A percentile compares a stretch with the other conserved stretches of the same genome.
phyloP scores from a whole-genome alignment of 2,888 invertebrate species.

The Lycaena phlaeas region DNA sequence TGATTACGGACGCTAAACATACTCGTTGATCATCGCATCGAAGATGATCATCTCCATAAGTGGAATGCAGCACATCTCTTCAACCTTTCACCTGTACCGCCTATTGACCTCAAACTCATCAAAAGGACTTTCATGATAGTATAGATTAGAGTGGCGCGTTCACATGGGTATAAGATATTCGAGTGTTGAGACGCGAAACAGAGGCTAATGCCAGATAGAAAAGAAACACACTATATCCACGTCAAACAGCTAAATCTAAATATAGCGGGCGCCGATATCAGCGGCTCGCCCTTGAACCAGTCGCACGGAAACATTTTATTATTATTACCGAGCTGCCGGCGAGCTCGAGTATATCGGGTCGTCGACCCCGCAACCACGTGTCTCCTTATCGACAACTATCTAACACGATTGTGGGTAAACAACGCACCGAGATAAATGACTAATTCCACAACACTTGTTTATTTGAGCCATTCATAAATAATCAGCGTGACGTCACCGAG shows the following conservation, averaged over 20 bases:
- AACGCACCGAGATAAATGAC: conserved; percentile 69
- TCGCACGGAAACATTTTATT: conserved; percentile 74
- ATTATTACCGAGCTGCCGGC: conserved; percentile 73
- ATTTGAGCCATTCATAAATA: conserved; percentile 64
- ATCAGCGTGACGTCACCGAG: conserved; percentile 50
- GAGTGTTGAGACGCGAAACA: no score
- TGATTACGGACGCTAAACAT: no score
- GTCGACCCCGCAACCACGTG: conserved; percentile 70
- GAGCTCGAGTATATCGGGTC: conserved; percentile 70
- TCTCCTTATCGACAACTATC: conserved; percentile 74
- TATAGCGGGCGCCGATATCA: conserved; percentile 73
- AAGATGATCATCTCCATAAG: no score
- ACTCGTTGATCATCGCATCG: no score
- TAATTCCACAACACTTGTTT: conserved; percentile 64
- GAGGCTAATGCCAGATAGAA: conserved; percentile 19
- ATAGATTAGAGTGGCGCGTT: no score
- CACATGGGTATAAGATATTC: no score
- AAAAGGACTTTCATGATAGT: no score
- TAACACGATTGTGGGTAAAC: conserved; percentile 72
- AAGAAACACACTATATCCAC: conserved; percentile 43
- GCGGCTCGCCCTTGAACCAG: conserved; percentile 73
- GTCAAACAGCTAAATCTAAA: conserved; percentile 70
- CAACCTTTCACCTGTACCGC: no score
- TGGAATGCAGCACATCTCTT: no score
- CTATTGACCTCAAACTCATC: no score